phyloP scores from a whole-genome alignment of 2,113 vertebrate species.

The Vulpes lagopus region DNA sequence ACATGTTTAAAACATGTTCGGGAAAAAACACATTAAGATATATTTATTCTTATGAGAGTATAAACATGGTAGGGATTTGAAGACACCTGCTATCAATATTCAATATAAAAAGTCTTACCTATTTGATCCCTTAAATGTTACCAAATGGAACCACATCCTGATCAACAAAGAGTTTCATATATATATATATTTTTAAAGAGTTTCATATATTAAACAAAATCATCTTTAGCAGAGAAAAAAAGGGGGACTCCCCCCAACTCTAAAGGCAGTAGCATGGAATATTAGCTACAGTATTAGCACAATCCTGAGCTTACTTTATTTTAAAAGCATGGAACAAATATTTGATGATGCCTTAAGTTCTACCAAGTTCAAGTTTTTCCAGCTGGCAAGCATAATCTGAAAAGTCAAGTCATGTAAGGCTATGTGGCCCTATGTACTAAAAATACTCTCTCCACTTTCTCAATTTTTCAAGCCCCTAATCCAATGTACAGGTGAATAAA shows the following conservation, averaged over 20 bases:
- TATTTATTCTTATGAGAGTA: conserved; percentile 83
- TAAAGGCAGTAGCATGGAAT: conserved; percentile 73
- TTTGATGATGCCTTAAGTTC: conserved; percentile 82
- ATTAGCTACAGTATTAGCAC: conserved; percentile 76
- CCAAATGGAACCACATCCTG: conserved; percentile 83
- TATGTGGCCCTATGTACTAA: conserved; percentile 73
- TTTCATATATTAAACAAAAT: conserved; percentile 79
- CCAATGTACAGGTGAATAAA: conserved; percentile 58
- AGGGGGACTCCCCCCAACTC: background rate
- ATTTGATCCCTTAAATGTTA: conserved; percentile 86
- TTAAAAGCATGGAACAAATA: conserved; percentile 83
- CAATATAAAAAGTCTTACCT: conserved; percentile 81
- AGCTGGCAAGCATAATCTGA: conserved; percentile 84
- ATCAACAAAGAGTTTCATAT: conserved; percentile 80
- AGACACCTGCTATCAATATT: conserved; percentile 82
- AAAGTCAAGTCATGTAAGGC: conserved; percentile 82
- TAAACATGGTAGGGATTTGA: conserved; percentile 83
- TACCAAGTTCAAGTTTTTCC: conserved; percentile 80
- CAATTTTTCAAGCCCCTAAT: conserved; percentile 75
- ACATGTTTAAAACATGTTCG: conserved; percentile 69
- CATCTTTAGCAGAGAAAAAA: conserved; percentile 77
- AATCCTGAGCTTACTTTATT: conserved; percentile 79
- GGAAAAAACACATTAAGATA: conserved; percentile 76
- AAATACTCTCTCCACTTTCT: conserved; percentile 66
- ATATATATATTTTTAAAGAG: conserved; percentile 24